Conservation (phyloP, 2,113 vertebrate genomes). For the Rhinogobius similis region DNA sequence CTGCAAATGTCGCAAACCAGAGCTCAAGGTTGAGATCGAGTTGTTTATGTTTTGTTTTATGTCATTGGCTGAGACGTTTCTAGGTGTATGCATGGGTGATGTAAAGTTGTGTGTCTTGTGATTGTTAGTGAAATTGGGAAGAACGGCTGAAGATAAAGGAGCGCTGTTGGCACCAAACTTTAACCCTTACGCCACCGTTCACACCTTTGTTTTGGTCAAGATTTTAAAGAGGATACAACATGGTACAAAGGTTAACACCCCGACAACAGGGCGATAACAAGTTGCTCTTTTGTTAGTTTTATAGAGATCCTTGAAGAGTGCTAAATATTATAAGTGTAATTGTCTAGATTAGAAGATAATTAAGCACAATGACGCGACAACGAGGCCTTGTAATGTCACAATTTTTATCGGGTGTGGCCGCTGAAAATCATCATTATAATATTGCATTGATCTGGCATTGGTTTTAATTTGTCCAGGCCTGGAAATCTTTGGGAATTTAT, state of each 20-base stretch:
- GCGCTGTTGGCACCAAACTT: slow-evolving; percentile 17
- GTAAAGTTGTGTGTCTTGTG: slow-evolving; percentile 46
- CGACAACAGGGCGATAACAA: neutral
- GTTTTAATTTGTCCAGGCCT: neutral
- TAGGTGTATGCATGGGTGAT: slow-evolving; percentile 49
- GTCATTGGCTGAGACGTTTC: slow-evolving; percentile 23
- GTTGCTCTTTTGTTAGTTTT: neutral
- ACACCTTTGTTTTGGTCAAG: neutral
- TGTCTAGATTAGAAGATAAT: neutral
- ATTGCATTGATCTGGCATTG: neutral
- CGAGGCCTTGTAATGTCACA: neutral
- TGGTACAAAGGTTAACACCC: neutral
- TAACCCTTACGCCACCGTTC: slow-evolving; percentile 31
- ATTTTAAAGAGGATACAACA: slow-evolving; percentile 51
- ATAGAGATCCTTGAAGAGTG: neutral
- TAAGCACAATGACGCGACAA: neutral
- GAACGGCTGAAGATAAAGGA: slow-evolving; percentile 18
- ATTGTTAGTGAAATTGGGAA: slow-evolving; percentile 25
- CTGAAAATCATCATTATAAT: neutral
- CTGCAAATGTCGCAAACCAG: slow-evolving; percentile 20
- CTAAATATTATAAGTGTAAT: neutral
- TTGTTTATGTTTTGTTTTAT: slow-evolving; percentile 26
- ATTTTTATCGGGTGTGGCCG: neutral
- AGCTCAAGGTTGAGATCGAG: slow-evolving; percentile 24
- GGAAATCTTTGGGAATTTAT: slow-evolving; percentile 9